Percentiles rank a stretch among this genome's conserved stretches.
Conservation (phyloP, 2,113 vertebrate genomes). For the Percina caprodes region DNA sequence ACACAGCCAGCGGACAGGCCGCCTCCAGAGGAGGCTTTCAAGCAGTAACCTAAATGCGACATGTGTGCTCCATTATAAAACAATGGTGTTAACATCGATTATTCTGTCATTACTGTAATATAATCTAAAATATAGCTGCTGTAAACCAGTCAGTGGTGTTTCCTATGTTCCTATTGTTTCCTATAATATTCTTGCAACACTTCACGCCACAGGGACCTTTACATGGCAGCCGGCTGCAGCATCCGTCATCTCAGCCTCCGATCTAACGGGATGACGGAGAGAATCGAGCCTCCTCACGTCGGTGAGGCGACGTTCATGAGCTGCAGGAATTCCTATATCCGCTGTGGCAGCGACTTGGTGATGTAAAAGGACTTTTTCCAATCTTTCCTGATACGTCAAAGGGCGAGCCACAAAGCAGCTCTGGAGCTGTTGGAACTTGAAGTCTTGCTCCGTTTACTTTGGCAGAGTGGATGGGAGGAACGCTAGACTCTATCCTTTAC, state of each 20-base stretch:
- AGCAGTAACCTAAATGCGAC: not conserved
- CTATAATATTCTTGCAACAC: not conserved
- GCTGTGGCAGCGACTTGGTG: no score
- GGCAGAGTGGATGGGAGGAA: not conserved
- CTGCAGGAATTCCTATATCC: not conserved
- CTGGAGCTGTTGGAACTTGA: not conserved
- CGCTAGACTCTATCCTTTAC: not conserved
- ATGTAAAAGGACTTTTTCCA: not conserved
- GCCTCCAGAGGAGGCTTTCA: not conserved
- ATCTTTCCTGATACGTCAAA: not conserved
- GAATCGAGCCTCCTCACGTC: constrained; percentile 30
- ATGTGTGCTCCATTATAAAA: not conserved
- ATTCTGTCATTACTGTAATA: no score
- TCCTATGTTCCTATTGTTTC: no score
- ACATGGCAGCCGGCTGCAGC: not conserved
- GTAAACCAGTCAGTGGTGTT: not conserved
- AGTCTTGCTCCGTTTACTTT: not conserved
- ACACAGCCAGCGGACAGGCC: not conserved
- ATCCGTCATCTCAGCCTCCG: not conserved
- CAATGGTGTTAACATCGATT: not conserved
- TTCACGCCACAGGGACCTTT: constrained; percentile 6
- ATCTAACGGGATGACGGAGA: constrained; percentile 31
- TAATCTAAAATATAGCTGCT: not conserved
- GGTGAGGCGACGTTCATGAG: constrained; percentile 28
- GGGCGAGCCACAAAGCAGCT: not conserved